Evolutionary conservation across 2,797 vertebrate species (phyloP).

Genomic region (Sphaeramia orbicularis): DNA sequence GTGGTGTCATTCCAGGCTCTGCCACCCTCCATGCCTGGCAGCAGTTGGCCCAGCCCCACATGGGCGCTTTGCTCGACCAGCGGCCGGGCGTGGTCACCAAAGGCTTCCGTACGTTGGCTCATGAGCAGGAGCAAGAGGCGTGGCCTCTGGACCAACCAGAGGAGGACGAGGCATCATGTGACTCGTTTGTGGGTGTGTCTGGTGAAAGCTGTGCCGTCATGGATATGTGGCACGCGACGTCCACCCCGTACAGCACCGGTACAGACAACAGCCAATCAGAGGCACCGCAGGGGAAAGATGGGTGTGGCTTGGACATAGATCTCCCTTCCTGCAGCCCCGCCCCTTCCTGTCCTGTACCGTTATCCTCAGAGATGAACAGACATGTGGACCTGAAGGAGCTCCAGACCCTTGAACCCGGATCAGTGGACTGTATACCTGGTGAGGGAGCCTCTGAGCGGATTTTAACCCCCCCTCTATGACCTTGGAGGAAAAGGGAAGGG

Average conservation of each 20-base stretch:
- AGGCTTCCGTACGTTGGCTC: constrained; percentile 90
- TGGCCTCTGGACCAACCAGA: constrained; percentile 91
- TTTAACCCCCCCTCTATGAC: constrained; percentile 8
- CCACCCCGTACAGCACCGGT: constrained; percentile 46
- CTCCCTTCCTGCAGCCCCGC: constrained; percentile 82
- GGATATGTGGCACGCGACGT: constrained; percentile 69
- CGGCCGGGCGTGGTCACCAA: constrained; percentile 98
- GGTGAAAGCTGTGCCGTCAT: constrained; percentile 84
- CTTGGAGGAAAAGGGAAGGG: constrained; percentile 44
- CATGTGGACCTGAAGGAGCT: constrained; percentile 84
- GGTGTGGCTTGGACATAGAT: constrained; percentile 85
- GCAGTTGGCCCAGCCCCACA: constrained; percentile 96
- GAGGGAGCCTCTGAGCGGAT: constrained; percentile 93
- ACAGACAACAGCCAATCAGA: constrained; percentile 30
- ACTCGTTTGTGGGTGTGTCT: constrained; percentile 80
- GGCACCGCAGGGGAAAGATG: constrained; percentile 63
- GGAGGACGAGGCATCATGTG: constrained; percentile 92
- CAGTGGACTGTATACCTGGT: constrained; percentile 93
- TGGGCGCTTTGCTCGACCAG: constrained; percentile 94
- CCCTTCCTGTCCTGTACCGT: constrained; percentile 83
- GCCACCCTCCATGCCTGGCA: constrained; percentile 99
- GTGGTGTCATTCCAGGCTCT: constrained; percentile 85
- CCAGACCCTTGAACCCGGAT: constrained; percentile 84
- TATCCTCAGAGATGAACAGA: constrained; percentile 84
- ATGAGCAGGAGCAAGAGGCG: constrained; percentile 74